phyloP scores from a whole-genome alignment of 2,797 vertebrate species.

The Arctocebus calabarensis region DNA sequence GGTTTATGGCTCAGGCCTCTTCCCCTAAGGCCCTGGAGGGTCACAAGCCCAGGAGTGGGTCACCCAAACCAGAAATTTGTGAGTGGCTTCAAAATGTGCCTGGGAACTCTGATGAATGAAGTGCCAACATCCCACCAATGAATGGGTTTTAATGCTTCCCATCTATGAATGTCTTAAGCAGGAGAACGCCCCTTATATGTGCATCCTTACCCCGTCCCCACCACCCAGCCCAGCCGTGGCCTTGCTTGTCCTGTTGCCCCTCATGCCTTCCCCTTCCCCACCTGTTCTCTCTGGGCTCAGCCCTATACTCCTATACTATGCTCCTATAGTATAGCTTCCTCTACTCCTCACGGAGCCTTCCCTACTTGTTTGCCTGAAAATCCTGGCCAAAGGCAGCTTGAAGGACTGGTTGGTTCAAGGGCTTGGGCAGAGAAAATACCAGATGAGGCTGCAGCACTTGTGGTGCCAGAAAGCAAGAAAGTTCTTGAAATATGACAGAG shows the following conservation, averaged over 20 bases:
- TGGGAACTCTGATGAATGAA: not conserved
- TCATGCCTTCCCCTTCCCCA: not conserved
- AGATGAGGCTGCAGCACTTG: not conserved
- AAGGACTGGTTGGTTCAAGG: not conserved
- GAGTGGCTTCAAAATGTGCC: not conserved
- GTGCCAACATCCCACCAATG: too few species aligned
- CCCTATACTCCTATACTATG: too few species aligned
- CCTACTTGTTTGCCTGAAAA: not conserved
- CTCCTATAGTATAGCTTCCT: too few species aligned
- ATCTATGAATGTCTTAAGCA: not conserved
- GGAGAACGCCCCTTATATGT: not conserved
- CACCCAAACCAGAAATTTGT: not conserved
- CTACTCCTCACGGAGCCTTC: accelerated
- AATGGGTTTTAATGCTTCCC: not conserved
- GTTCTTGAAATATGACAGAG: not conserved
- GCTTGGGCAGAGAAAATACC: not conserved
- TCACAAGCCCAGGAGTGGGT: not conserved
- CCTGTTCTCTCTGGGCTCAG: not conserved
- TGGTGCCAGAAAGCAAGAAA: not conserved
- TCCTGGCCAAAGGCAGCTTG: not conserved
- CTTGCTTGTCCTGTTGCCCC: not conserved
- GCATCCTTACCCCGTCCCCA: not conserved
- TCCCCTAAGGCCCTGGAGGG: not conserved
- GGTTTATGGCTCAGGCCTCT: not conserved
- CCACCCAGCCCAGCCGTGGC: too few species aligned